These are phyloP conservation scores for Halyomorpha halys DNA, from an alignment of 1,140 invertebrate species.

Conservation along the genomic window DNA sequence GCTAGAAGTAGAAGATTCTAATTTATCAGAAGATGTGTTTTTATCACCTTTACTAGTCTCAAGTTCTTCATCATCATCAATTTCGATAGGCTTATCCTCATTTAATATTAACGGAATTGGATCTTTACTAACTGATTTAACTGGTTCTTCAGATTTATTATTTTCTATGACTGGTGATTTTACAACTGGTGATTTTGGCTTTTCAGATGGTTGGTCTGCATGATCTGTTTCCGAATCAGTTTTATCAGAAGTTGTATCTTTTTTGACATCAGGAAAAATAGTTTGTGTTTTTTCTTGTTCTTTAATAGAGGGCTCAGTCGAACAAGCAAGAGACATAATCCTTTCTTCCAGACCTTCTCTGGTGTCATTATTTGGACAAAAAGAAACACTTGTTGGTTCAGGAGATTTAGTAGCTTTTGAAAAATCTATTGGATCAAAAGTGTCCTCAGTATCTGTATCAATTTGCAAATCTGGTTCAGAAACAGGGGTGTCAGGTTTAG, in stretches of 20 bases:
- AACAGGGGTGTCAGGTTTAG: constrained; percentile 71
- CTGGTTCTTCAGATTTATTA: neutral
- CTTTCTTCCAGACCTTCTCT: constrained; percentile 32
- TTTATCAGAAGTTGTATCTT: neutral
- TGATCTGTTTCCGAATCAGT: neutral
- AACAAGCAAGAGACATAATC: constrained; percentile 29
- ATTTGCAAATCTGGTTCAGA: constrained; percentile 76
- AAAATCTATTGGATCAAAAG: constrained; percentile 43
- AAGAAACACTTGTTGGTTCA: constrained; percentile 33
- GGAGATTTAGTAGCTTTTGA: constrained; percentile 42
- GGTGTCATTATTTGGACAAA: constrained; percentile 28
- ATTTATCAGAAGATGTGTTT: too few relatives aligned
- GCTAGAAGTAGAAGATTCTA: too few relatives aligned
- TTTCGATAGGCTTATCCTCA: neutral
- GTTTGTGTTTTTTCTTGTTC: constrained; percentile 13
- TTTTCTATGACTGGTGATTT: neutral
- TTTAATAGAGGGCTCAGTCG: constrained; percentile 23
- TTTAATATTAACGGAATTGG: neutral
- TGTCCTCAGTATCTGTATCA: constrained; percentile 74
- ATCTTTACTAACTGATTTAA: neutral
- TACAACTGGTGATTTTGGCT: neutral
- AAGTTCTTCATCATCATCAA: neutral
- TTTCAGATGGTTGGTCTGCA: neutral
- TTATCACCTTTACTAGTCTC: neutral
- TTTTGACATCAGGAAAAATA: neutral